These are phyloP conservation scores for Oreochromis niloticus DNA, from an alignment of 2,113 vertebrate genomes.

Conservation along the genomic window DNA sequence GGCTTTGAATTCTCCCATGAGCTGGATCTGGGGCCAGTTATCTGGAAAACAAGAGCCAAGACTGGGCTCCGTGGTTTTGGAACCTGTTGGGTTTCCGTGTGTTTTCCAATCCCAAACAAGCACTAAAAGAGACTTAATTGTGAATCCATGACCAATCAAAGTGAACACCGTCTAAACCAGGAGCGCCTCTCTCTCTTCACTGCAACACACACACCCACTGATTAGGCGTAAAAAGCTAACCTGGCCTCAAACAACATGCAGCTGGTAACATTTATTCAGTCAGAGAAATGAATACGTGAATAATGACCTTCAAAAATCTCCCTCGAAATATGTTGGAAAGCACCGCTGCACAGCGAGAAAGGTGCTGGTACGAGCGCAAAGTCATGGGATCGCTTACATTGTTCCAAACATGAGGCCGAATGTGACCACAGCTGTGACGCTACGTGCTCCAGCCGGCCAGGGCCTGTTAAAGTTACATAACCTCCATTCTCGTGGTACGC, in stretches of 20 bases:
- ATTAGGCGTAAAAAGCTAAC: slow-evolving; percentile 1
- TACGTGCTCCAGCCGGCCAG: background rate
- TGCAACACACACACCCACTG: slow-evolving; percentile 4
- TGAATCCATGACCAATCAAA: slow-evolving; percentile 62
- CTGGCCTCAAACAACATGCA: background rate
- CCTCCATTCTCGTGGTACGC: slow-evolving; percentile 6
- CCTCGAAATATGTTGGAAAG: background rate
- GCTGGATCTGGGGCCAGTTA: slow-evolving; percentile 31
- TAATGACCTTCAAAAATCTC: background rate
- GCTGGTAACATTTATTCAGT: background rate
- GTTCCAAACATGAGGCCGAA: background rate
- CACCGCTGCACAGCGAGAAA: background rate
- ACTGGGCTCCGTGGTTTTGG: background rate
- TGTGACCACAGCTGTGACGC: background rate
- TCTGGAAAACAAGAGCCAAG: slow-evolving; percentile 26
- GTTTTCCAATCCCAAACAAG: background rate
- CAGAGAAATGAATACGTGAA: background rate
- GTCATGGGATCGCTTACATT: background rate
- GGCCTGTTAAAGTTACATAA: slow-evolving; percentile 52
- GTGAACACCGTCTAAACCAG: slow-evolving; percentile 52
- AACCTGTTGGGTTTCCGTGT: slow-evolving; percentile 6
- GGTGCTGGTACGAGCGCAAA: background rate
- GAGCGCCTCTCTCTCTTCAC: slow-evolving; percentile 9
- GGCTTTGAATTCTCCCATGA: slow-evolving; percentile 59
- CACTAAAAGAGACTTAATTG: slow-evolving; percentile 66